These are phyloP conservation scores for Spheniscus humboldti DNA, from an alignment of 2,797 vertebrate species.

Conservation along the genomic window DNA sequence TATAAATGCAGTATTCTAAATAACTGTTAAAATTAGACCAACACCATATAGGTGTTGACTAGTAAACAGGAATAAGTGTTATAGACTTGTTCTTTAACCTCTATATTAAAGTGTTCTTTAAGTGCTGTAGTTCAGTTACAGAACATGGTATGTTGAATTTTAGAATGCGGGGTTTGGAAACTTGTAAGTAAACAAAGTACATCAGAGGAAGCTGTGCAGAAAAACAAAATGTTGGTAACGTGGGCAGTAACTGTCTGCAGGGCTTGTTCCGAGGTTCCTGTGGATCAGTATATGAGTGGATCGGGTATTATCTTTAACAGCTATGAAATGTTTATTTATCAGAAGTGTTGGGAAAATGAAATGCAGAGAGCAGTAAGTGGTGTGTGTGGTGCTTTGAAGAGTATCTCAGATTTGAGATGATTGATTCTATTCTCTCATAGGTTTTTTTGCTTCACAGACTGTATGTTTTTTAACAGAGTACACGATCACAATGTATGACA, in stretches of 20 bases:
- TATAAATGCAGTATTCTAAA: background rate
- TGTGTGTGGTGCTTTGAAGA: background rate
- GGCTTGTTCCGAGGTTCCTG: background rate
- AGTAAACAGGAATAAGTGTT: background rate
- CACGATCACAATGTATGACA: constrained; percentile 99
- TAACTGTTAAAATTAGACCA: background rate
- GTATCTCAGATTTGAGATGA: background rate
- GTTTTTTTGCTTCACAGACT: constrained; percentile 50
- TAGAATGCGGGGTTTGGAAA: background rate
- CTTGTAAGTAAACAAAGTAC: background rate
- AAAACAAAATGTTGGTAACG: background rate
- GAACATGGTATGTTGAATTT: background rate
- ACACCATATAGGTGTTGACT: background rate
- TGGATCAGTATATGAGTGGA: background rate
- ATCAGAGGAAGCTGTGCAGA: background rate
- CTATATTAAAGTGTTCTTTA: background rate
- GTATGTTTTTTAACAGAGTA: constrained; percentile 82
- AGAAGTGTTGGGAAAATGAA: background rate
- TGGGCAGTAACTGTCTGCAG: background rate
- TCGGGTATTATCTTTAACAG: background rate
- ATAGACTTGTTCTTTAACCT: background rate
- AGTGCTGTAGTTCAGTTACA: background rate
- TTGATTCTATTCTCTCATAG: constrained; percentile 40
- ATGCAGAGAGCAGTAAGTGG: background rate
- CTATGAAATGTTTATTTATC: background rate